Evolutionary conservation across 2,797 vertebrate genomes (phyloP), one percentile per base, ranked within the genome.

Genomic region (Rhinoraja longicauda): DNA sequence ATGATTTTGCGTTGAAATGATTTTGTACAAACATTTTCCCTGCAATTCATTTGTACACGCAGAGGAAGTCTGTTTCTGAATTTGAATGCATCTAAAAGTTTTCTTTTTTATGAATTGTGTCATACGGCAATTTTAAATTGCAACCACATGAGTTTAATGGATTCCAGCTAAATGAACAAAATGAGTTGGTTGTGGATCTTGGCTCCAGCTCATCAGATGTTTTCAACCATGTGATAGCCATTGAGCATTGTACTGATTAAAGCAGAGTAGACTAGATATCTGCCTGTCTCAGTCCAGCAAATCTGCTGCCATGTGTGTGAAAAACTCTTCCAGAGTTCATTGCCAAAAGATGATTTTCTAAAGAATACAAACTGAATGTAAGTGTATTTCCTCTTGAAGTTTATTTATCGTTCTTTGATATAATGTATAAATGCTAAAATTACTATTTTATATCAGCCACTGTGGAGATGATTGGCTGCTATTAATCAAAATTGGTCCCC

Each of bases 91-190:
- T 57, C 15, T 57, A 90, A 75, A 92, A 92, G 90, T 70, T 73
- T 92, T 72, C 90, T 75, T 90, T 9, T 24, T 75, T 92, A 92
- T 75, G 32, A n/a, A 75, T 29, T 92, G 70, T 57, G 45, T 90
- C 90, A 75, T 70, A 53, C 90, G 53, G 70, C 70, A 75, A 92
- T 92, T 92, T 75, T 53, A 75, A 92, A 92, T 92, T 92, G 29
- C 39, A 72, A 92, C 70, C 70, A 92, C 24, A 92, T 75, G 70
- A 70, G 36, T 92, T 92, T 75, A 92, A 92, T 92, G 29, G 90
- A 57, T 75, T 75, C 90, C 90, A 92, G 70, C 70, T 75, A 39
- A 39, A 53, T 75, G 70, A 92, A 73, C 90, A 75, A 75, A 92
- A 73, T 92, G 15, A 17, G 70, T 67, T 75, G 72, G 70, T 75